A percentile compares a stretch with the other conserved stretches of the same genome.
phyloP scores from a whole-genome alignment of 2,888 invertebrate genomes.

The Drosophila crucigera region DNA sequence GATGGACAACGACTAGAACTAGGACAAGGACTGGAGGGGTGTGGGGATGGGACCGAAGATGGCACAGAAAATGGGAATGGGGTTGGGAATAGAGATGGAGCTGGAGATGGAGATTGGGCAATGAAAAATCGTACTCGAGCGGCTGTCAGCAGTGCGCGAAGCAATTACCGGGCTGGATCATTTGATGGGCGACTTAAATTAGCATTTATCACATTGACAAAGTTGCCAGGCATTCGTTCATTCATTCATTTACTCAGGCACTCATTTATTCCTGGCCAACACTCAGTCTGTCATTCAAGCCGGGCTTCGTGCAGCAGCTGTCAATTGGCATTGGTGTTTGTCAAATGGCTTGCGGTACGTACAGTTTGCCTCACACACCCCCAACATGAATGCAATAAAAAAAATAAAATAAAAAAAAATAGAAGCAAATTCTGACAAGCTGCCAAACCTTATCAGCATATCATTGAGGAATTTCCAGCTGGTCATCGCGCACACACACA shows the following conservation, averaged over 20 bases:
- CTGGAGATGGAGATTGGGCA: not conserved
- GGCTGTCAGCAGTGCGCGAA: constrained; percentile 27
- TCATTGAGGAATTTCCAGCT: constrained; percentile 69
- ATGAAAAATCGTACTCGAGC: constrained; percentile 3
- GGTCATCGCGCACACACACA: constrained; percentile 59
- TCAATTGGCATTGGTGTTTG: constrained; percentile 55
- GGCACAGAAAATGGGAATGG: not conserved
- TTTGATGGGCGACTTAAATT: constrained; percentile 77
- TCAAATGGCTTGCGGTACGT: constrained; percentile 52
- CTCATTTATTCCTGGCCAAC: constrained; percentile 37
- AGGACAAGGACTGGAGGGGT: not conserved
- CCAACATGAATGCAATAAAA: constrained; percentile 7
- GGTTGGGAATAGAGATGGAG: not conserved
- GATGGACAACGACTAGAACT: constrained; percentile 11
- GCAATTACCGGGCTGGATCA: constrained; percentile 53
- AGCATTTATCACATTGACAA: constrained; percentile 81
- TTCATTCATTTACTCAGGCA: constrained; percentile 4
- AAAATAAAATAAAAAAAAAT: not conserved
- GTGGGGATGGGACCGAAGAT: not conserved
- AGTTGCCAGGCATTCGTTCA: constrained; percentile 19
- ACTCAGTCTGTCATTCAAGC: constrained; percentile 43
- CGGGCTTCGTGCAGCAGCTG: constrained; percentile 45
- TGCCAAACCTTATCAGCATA: constrained; percentile 54
- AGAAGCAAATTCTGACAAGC: constrained; percentile 31
- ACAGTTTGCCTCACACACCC: constrained; percentile 40